phyloP scores from a whole-genome alignment of 2,113 vertebrate genomes.

The Alethe castanea region DNA sequence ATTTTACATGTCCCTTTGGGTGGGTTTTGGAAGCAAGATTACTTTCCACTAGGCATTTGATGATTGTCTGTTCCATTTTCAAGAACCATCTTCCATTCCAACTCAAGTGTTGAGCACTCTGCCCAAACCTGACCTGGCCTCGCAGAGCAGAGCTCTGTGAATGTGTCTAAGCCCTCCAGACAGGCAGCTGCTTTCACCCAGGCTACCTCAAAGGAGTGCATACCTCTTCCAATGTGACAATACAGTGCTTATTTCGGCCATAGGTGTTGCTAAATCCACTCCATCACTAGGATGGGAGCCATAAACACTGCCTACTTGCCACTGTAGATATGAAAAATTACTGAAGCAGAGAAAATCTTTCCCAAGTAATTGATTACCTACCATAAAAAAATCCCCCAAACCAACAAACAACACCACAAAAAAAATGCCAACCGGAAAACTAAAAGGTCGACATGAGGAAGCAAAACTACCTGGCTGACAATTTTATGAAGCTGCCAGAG shows the following conservation, averaged over 20 bases:
- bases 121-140: background rate
- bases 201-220: background rate
- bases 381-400: accelerated
- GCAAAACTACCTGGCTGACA: background rate
- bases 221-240: background rate
- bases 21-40: background rate
- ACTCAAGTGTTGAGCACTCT: background rate
- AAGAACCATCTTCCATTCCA: background rate
- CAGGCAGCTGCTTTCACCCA: background rate
- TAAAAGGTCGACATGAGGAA: background rate
- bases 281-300: background rate
- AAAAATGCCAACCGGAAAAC: background rate
- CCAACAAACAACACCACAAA: background rate
- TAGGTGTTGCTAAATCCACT: background rate
- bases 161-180: background rate
- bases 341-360: background rate
- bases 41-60: background rate
- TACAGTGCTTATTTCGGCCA: background rate
- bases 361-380: background rate
- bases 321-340: background rate
- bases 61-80: background rate
- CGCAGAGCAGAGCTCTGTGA: background rate
- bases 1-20: background rate
- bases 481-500: background rate
- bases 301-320: background rate